phyloP scores from a whole-genome alignment of 2,888 invertebrate species.

The Leucoptera coffeella region DNA sequence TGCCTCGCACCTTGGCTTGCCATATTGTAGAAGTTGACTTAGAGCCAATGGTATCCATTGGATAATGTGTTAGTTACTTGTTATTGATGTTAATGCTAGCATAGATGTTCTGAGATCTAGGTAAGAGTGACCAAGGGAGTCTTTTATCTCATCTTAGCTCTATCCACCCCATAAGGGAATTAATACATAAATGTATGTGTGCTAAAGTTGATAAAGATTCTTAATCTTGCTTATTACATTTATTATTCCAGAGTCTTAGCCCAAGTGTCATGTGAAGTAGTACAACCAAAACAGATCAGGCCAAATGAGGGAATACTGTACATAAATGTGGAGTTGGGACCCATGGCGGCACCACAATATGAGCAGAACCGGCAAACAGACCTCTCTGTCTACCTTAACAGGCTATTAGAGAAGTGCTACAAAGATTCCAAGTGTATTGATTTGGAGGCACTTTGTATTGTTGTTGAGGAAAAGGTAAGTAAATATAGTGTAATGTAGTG shows the following conservation, averaged over 20 bases:
- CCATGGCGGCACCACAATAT: conserved; percentile 81
- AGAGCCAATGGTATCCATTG: no score
- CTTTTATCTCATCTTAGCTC: no score
- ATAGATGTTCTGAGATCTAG: no score
- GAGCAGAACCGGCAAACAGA: conserved; percentile 73
- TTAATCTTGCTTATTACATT: not conserved
- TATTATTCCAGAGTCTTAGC: conserved; percentile 64
- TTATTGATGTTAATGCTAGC: no score
- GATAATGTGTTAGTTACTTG: no score
- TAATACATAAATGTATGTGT: no score
- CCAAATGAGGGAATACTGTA: conserved; percentile 85
- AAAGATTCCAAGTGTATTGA: conserved; percentile 90
- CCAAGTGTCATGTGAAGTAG: conserved; percentile 84
- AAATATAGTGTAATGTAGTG: conserved; percentile 1
- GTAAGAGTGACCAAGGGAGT: no score
- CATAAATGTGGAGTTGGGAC: conserved; percentile 81
- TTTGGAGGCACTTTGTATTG: conserved; percentile 90
- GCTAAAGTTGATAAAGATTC: not conserved
- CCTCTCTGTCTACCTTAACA: conserved; percentile 64
- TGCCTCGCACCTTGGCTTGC: no score
- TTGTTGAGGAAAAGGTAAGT: conserved; percentile 79
- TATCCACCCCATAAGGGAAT: no score
- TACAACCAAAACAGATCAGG: conserved; percentile 74
- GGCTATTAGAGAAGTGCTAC: conserved; percentile 81
- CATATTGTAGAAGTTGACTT: no score